Base-by-base conservation (phyloP, 2,113 vertebrate species). In the Phylloscopus whistleri region DNA sequence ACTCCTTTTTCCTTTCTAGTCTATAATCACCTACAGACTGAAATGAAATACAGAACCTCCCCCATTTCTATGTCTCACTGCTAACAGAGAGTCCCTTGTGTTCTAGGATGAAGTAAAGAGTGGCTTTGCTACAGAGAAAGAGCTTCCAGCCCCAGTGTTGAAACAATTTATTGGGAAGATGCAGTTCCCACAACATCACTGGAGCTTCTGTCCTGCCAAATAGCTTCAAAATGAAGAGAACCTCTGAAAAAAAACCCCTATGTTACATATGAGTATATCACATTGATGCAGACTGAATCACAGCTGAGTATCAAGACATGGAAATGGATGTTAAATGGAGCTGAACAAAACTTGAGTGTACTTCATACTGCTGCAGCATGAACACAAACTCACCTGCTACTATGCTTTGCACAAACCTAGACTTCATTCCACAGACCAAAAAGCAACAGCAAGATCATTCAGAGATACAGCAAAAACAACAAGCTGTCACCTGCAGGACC, bases 161-260 rank as follows among this genome's bases (percentile, higher is more conserved):
- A 85, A 68, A 73, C 51, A 70, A 64, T 39, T 24, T 51, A 24
- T 30, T 48, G 58, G 58, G 35, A 85, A 62, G 48, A 23, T 44
- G 11, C 0, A 0, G 22, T 43, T 22, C 43, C 39, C 28, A 18
- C 17, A 60, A 9, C 20, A 33, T 5, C 30, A 16, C 0, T 78
- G 53, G 11, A 87, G 35, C 24, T 44, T 78, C 66, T 41, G 24
- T 67, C 39, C 16, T 67, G 41, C 9, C 49, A 55, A 75, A 66
- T 2, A 84, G 24, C 30, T 89, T 93, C 22, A 39, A 83, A 87
- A 80, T 2, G 1, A 93, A 83, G 41, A 74, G 8, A 84, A 35
- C 7, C 22, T 76, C 56, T 56, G 70, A 16, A 75, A n/a, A 75
- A 81, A 64, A 7, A 4, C 5, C n/a, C 53, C 51, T 19, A 2